Evolutionary conservation across 2,113 vertebrate genomes (phyloP).

Genomic region (Ictidomys tridecemlineatus): DNA sequence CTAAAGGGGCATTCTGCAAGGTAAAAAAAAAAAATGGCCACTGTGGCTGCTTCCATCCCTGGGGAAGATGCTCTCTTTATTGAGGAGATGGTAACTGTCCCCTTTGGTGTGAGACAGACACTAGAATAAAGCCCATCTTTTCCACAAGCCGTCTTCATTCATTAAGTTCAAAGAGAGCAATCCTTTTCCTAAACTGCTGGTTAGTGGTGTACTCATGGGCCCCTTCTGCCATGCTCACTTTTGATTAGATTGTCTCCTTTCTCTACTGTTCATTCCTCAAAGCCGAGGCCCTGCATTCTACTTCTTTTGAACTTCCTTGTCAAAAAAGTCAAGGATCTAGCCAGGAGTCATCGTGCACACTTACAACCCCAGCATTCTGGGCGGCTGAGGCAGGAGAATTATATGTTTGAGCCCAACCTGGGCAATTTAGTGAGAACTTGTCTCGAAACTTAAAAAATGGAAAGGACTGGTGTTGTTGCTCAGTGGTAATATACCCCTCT

Average conservation of each 20-base stretch:
- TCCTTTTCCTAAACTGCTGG: not conserved
- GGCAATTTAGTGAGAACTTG: too few relatives aligned
- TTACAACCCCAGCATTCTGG: too few relatives aligned
- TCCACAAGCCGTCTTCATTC: not conserved
- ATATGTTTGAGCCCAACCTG: too few relatives aligned
- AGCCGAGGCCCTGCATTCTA: not conserved
- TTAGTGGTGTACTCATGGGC: not conserved
- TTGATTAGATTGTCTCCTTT: not conserved
- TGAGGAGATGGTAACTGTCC: not conserved
- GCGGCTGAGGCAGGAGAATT: too few relatives aligned
- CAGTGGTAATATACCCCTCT: too few relatives aligned
- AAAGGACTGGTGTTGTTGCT: too few relatives aligned
- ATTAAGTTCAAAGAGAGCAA: not conserved
- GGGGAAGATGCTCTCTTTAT: not conserved
- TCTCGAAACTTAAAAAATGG: too few relatives aligned
- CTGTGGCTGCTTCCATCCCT: not conserved
- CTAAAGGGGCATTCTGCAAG: accelerated
- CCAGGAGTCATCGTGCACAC: too few relatives aligned
- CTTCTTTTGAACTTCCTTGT: constrained; percentile 3
- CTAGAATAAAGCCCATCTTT: not conserved
- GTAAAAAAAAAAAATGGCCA: not conserved
- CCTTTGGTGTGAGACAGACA: not conserved
- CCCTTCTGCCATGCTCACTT: not conserved
- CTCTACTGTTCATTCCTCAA: not conserved
- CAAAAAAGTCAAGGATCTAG: not conserved